Evolutionary conservation across 1,140 invertebrate species (phyloP), one percentile per base, ranked within the genome.

Genomic region (Achatina immaculata): DNA sequence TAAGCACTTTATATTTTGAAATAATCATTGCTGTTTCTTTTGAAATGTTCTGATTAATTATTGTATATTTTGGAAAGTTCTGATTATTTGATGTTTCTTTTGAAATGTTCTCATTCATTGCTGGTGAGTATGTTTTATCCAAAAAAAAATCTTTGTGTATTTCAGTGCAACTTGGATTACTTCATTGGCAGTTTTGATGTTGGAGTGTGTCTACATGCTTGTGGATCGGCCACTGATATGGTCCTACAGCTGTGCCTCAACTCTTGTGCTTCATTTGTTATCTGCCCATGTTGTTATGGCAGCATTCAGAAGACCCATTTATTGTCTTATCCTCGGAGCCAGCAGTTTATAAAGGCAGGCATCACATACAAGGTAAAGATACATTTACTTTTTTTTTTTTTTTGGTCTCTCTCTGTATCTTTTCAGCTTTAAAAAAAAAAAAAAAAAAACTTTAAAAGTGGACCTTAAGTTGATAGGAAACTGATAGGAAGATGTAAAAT

Each of bases 281-380:
- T 96, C 77, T 98, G 96, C 90, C 97, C 97, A 0, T 99, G 98
- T 90, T 99, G 97, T 89, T 99, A 99, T 91, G 97, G 97, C 6
- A 94, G 94, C 2, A 93, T 98, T 58, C 94, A 95, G 85, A 93
- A 90, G 75, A 93, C 96, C 90, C 93, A 95, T 87, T 89, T 95
- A 28, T 83, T 94, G 28, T 90, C 92, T 0, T 97, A 98, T 92
- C 93, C 93, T 38, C 87, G 92, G 58, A 93, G 93, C 84, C 79
- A 88, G 40, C 45, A 77, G 34, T 92, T 91, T 75, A 95, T 94
- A 0, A 91, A 95, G 11, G 75, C 84, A 71, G 82, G 69, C n/a
- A 85, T 90, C 24, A 82, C 78, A 31, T 86, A 88, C 40, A 87
- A 87, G 86, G 89, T 89, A 84, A 81, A 66, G 45, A n/a, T 74